A percentile compares a stretch with the other conserved stretches of the same genome.
Evolutionary conservation across 2,797 vertebrate genomes (phyloP).

Genomic region (Novumbra hubbsi): DNA sequence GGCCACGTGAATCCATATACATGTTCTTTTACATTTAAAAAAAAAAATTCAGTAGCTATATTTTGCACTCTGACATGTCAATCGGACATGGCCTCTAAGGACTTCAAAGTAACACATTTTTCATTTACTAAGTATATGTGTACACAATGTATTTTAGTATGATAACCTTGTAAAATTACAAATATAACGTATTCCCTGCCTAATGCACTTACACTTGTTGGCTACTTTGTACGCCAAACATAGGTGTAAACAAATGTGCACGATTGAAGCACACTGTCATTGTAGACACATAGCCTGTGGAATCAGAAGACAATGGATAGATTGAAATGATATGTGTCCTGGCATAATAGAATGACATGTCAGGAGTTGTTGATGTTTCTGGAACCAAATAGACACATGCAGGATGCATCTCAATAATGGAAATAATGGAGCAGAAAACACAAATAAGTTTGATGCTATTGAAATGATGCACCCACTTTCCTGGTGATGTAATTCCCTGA

Average conservation of each 20-base stretch:
- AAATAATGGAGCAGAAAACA: neutral
- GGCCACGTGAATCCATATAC: too few species aligned
- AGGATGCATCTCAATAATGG: slow-evolving; percentile 3
- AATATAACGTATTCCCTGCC: slow-evolving; percentile 40
- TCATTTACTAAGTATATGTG: too few species aligned
- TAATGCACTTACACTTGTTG: slow-evolving; percentile 27
- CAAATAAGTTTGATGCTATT: neutral
- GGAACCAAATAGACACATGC: slow-evolving; percentile 1
- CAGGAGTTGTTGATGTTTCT: slow-evolving; percentile 5
- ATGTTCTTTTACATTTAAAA: too few species aligned
- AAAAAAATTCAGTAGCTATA: too few species aligned
- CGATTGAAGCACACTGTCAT: slow-evolving; percentile 27
- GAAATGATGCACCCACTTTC: slow-evolving; percentile 23
- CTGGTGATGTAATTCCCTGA: slow-evolving; percentile 61
- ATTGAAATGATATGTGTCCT: slow-evolving; percentile 21
- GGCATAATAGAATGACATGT: slow-evolving; percentile 15
- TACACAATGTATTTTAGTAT: slow-evolving; percentile 22
- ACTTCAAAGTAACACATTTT: slow-evolving; percentile 48
- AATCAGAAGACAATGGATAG: slow-evolving; percentile 27
- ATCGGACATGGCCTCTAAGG: too few species aligned
- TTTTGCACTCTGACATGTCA: too few species aligned
- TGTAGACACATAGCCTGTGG: slow-evolving; percentile 37
- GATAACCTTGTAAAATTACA: slow-evolving; percentile 34
- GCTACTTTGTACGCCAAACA: neutral
- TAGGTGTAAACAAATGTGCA: slow-evolving; percentile 24